Evolutionary conservation across 2,888 invertebrate genomes (phyloP).

Genomic region (Adelphocoris suturalis): DNA sequence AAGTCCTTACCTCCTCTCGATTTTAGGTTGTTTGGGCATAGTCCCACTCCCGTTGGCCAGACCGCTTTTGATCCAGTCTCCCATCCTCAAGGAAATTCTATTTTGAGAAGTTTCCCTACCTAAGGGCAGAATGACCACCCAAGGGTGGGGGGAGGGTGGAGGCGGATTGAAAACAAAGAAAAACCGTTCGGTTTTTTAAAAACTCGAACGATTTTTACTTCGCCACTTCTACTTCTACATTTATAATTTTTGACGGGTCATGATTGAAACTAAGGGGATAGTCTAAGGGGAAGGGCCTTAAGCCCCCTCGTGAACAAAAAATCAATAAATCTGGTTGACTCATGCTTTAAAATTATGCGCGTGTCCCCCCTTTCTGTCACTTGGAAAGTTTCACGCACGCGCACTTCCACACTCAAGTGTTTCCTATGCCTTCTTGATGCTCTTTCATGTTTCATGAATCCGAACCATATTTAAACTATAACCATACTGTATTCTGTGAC

Average conservation of each 20-base stretch:
- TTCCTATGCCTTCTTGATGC: neutral
- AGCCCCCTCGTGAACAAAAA: constrained; percentile 32
- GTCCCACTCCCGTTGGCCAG: constrained; percentile 53
- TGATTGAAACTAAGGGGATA: neutral
- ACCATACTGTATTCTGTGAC: too few relatives aligned
- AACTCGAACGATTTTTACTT: constrained; percentile 6
- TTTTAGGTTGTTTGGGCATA: constrained; percentile 41
- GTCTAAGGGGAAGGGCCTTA: neutral
- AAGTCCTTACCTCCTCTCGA: neutral
- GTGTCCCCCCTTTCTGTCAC: neutral
- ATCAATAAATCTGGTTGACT: constrained; percentile 65
- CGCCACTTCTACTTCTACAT: neutral
- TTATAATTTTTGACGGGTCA: neutral
- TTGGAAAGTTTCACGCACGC: neutral
- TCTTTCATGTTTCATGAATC: neutral
- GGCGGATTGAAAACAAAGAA: neutral
- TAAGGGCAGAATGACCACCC: neutral
- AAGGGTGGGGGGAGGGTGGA: neutral
- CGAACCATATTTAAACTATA: too few relatives aligned
- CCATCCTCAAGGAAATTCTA: constrained; percentile 46
- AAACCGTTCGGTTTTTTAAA: neutral
- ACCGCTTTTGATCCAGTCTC: constrained; percentile 60
- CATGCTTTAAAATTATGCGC: constrained; percentile 58
- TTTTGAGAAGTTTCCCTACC: constrained; percentile 5
- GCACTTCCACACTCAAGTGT: neutral